phyloP scores from a whole-genome alignment of 2,888 invertebrate genomes.

The Strigamia maritima region DNA sequence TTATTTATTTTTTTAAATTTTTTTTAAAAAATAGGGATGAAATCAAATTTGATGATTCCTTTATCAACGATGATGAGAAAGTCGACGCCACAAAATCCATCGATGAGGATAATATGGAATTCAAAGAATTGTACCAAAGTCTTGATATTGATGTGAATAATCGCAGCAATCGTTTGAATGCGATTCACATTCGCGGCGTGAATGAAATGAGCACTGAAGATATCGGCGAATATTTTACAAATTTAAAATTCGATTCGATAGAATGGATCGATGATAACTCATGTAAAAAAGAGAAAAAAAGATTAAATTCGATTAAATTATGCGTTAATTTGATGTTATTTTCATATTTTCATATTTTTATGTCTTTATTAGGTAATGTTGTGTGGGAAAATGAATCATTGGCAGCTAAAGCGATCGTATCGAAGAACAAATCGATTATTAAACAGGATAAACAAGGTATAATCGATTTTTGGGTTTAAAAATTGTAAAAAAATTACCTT shows the following conservation, averaged over 20 bases:
- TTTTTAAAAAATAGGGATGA: too few species aligned
- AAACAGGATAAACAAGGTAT: constrained; percentile 8
- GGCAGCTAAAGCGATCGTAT: constrained; percentile 62
- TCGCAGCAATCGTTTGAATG: constrained; percentile 63
- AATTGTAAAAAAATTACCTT: too few species aligned
- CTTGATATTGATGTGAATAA: not conserved
- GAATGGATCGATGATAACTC: constrained; percentile 78
- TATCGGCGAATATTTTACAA: constrained; percentile 72
- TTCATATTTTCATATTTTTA: too few species aligned
- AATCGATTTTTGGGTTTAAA: too few species aligned
- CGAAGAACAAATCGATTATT: constrained; percentile 56
- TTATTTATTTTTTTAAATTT: too few species aligned
- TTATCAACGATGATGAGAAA: not conserved
- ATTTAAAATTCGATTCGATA: constrained; percentile 70
- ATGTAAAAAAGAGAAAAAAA: constrained; percentile 56
- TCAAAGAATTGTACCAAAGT: not conserved
- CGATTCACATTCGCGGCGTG: constrained; percentile 71
- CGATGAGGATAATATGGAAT: not conserved
- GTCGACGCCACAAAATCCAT: not conserved
- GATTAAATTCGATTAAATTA: constrained; percentile 45
- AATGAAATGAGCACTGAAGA: constrained; percentile 73
- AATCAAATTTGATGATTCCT: not conserved
- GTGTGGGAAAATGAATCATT: constrained; percentile 60
- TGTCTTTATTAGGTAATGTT: constrained; percentile 59
- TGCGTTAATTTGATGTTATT: too few species aligned